Percentiles rank a stretch among this genome's conserved stretches.
Conservation (phyloP, 2,888 invertebrate genomes). For the Dermolepida albohirtum region DNA sequence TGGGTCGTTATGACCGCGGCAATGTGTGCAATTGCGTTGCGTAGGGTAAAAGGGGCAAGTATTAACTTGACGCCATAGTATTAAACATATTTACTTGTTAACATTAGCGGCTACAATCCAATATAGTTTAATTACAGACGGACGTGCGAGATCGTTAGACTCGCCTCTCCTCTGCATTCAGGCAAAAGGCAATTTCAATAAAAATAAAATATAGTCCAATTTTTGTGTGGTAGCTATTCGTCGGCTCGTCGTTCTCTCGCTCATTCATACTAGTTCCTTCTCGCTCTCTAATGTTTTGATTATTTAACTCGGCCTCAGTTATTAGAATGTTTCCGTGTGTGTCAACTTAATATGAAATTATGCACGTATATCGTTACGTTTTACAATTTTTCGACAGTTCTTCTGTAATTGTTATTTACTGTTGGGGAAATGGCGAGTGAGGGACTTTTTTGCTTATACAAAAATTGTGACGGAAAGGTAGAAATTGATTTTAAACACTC, state of each 20-base stretch:
- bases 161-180: constrained; percentile 46
- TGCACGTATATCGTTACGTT: constrained; percentile 38
- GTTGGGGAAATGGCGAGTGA: constrained; percentile 27
- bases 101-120: constrained; percentile 51
- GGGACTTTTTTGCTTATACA: constrained; percentile 2
- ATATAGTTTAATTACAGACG: constrained; percentile 54
- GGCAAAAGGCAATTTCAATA: constrained; percentile 51
- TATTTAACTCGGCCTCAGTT: constrained; percentile 43
- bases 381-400: constrained; percentile 39
- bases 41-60: constrained; percentile 51
- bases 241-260: constrained; percentile 23
- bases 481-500: too few species aligned
- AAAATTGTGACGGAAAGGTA: too few species aligned
- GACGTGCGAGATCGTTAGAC: constrained; percentile 50
- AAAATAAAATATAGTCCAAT: constrained; percentile 49
- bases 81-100: constrained; percentile 56
- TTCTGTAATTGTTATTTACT: constrained; percentile 42
- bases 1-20: constrained; percentile 48
- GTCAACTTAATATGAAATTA: constrained; percentile 44
- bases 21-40: constrained; percentile 53
- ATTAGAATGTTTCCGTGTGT: constrained; percentile 44
- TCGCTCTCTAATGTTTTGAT: constrained; percentile 41
- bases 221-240: constrained; percentile 41
- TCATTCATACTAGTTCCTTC: constrained; percentile 3
- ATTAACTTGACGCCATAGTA: constrained; percentile 54